Evolutionary conservation across 64 coral and sea anemone species (phyloP), one percentile per base, ranked within the genome.

Genomic region (Actinia equina): DNA sequence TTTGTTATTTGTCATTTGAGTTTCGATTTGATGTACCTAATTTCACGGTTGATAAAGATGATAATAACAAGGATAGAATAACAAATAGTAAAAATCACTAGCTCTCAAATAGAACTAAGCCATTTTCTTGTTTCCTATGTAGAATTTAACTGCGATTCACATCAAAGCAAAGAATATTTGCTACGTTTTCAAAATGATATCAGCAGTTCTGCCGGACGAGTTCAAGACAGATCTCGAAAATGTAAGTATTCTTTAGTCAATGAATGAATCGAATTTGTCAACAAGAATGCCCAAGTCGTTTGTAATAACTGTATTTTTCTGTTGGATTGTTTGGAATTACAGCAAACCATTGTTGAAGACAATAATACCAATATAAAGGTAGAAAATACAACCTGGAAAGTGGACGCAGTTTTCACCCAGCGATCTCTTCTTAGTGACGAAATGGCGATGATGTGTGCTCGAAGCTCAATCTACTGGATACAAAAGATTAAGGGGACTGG

Each of bases 391-490:
- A 37, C n/a, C 3, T 74, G 69, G 69, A 74, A 74, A 41, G 26
- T 74, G 3, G 69, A 74, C 69, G 26, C 8, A 13, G n/a, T 74
- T 14, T 41, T 74, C 6, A 41, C 69, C 25, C 69, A 74, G 26
- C 69, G 69, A 74, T 74, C 27, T 12, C 69, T 74, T 26, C 69
- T 74, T 41, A 16, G 69, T 37, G 69, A 74, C 37, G 27, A 74
- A 74, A 74, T 74, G 69, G 69, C 69, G 8, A 12, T 74, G 12
- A 42, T 74, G 69, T 74, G 69, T 74, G 69, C 69, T 14, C n/a
- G 69, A 74, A 74, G 69, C 25, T 74, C 69, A 37, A 41, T 74
- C 69, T 74, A 74, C 69, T 74, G 69, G 69, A 11, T 74, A 74
- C 69, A 74, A 74, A 74, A 41, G 69, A 41, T 74, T 0, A 11